phyloP scores from a whole-genome alignment of 2,113 vertebrate species.

The Elanoides forficatus region DNA sequence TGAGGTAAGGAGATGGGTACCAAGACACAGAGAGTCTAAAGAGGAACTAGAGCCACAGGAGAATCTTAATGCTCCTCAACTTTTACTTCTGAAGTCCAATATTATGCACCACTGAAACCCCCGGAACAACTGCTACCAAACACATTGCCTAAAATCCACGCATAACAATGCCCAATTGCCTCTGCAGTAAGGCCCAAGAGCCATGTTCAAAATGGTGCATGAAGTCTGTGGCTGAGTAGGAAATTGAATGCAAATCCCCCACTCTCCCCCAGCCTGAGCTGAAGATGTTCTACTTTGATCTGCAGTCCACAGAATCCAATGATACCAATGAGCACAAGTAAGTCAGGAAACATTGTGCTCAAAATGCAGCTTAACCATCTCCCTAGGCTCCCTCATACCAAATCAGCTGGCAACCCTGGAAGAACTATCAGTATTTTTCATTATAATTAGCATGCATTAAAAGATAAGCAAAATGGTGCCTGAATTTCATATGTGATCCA shows the following conservation, averaged over 20 bases:
- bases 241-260: not conserved
- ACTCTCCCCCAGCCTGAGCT: not conserved
- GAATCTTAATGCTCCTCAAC: not conserved
- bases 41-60: not conserved
- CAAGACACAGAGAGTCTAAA: not conserved
- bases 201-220: fast-evolving
- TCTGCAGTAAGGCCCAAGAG: not conserved
- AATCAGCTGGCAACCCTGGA: not conserved
- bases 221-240: not conserved
- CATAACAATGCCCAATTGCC: not conserved
- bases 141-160: not conserved
- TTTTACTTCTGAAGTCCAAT: not conserved
- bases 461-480: not conserved
- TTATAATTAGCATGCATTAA: not conserved
- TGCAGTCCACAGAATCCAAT: not conserved
- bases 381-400: not conserved
- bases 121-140: not conserved
- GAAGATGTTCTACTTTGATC: not conserved
- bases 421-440: not conserved
- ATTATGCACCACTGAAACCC: not conserved
- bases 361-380: not conserved
- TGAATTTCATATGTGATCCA: not conserved
- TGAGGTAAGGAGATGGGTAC: not conserved
- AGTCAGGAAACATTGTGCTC: not conserved
- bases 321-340: not conserved